phyloP scores from a whole-genome alignment of 2,113 vertebrate species.

The Oncorhynchus gorbuscha region DNA sequence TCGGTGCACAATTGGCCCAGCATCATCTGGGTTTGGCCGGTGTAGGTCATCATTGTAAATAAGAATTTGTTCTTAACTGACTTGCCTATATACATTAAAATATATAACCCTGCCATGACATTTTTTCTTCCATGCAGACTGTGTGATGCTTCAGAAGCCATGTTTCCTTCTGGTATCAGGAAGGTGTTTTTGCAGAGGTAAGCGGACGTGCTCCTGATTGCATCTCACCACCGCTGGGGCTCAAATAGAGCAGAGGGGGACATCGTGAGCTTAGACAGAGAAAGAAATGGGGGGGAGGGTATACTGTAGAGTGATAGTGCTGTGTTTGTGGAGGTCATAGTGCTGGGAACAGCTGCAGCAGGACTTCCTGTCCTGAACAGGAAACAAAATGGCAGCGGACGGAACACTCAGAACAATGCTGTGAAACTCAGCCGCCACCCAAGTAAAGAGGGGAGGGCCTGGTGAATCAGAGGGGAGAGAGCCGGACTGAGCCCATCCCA shows the following conservation, averaged over 20 bases:
- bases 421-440: constrained; percentile 73
- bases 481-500: constrained; percentile 45
- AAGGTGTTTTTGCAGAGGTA: constrained; percentile 47
- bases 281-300: too few relatives aligned
- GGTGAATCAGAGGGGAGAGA: constrained; percentile 46
- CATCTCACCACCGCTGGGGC: constrained; percentile 49
- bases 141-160: too few relatives aligned
- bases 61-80: too few relatives aligned
- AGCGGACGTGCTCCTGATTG: constrained; percentile 48
- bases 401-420: constrained; percentile 70
- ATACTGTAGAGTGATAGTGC: too few relatives aligned
- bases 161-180: background rate
- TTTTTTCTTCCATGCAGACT: background rate
- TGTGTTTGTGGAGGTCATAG: constrained; percentile 11
- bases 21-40: too few relatives aligned
- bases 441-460: constrained; percentile 58
- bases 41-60: too few relatives aligned
- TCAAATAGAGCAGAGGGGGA: constrained; percentile 57
- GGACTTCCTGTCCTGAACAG: constrained; percentile 69
- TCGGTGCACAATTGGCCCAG: too few relatives aligned
- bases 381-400: constrained; percentile 68
- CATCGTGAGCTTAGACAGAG: constrained; percentile 55
- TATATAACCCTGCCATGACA: too few relatives aligned
- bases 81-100: too few relatives aligned
- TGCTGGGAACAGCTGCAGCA: constrained; percentile 66